phyloP scores from a whole-genome alignment of 2,797 vertebrate genomes.

The Periophthalmus magnuspinnatus region DNA sequence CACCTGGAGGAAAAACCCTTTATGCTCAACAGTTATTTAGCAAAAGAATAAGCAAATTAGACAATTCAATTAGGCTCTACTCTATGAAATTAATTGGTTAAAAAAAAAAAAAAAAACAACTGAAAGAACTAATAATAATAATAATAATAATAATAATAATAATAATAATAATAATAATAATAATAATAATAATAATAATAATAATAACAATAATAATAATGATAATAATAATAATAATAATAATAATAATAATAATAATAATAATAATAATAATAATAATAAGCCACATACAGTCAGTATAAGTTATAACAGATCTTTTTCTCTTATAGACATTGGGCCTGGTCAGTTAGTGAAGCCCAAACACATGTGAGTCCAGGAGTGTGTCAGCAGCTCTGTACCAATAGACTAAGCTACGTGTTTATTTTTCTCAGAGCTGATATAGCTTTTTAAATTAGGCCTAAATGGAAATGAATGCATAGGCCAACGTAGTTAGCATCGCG shows the following conservation, averaged over 20 bases:
- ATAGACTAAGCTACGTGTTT: neutral
- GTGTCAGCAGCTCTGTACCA: neutral
- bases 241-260: too few species aligned
- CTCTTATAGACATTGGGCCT: neutral
- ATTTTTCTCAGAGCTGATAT: neutral
- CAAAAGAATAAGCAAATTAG: neutral
- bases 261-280: too few species aligned
- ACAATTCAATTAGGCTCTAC: neutral
- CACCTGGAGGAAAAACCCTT: too few species aligned
- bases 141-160: too few species aligned
- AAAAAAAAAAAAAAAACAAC: neutral
- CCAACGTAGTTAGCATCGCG: neutral
- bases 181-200: too few species aligned
- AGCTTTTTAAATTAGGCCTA: neutral
- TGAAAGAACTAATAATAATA: too few species aligned
- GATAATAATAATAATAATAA: too few species aligned
- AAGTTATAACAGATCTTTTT: neutral
- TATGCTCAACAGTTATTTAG: too few species aligned
- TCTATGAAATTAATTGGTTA: too few species aligned
- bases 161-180: too few species aligned
- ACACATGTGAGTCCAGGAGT: neutral
- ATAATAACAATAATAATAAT: too few species aligned
- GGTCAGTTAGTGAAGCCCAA: neutral
- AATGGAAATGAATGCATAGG: neutral
- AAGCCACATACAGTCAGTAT: too few species aligned